Conservation (phyloP, 2,113 vertebrate species). For the Eidolon helvum region DNA sequence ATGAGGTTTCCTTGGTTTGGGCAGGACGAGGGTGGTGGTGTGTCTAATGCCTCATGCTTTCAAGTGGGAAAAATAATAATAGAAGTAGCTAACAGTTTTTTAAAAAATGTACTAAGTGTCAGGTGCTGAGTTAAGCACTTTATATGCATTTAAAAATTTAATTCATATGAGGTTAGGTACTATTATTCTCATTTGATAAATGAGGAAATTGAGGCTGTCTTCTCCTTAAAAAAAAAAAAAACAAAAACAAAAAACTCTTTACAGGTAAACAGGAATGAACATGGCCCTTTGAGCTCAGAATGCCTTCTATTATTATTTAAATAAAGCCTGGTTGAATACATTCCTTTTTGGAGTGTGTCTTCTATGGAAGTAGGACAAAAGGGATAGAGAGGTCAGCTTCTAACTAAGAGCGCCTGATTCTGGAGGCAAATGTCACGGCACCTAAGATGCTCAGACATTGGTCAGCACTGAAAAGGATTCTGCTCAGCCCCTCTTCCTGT, state of each 20-base stretch:
- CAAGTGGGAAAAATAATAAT: background rate
- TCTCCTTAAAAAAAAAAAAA: background rate
- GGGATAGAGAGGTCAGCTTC: background rate
- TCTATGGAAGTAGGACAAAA: background rate
- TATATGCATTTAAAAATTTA: background rate
- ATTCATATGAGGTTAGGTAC: background rate
- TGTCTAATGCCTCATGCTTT: background rate
- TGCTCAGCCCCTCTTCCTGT: background rate
- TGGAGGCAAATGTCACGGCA: background rate
- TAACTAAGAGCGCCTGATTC: background rate
- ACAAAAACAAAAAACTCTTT: background rate
- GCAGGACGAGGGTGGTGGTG: accelerated
- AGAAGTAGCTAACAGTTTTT: constrained; percentile 7
- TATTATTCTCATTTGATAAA: background rate
- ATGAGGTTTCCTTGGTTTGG: background rate
- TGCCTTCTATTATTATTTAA: background rate
- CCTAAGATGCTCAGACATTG: background rate
- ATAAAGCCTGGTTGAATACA: background rate
- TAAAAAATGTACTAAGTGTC: background rate
- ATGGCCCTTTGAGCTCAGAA: background rate
- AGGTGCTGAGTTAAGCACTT: background rate
- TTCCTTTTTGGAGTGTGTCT: background rate
- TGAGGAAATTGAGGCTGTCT: background rate
- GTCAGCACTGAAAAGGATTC: background rate
- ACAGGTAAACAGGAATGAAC: background rate